A percentile compares a stretch with the other conserved stretches of the same genome.
Evolutionary conservation across 2,888 invertebrate species (phyloP).

Genomic region (Ditylenchus weischeri): DNA sequence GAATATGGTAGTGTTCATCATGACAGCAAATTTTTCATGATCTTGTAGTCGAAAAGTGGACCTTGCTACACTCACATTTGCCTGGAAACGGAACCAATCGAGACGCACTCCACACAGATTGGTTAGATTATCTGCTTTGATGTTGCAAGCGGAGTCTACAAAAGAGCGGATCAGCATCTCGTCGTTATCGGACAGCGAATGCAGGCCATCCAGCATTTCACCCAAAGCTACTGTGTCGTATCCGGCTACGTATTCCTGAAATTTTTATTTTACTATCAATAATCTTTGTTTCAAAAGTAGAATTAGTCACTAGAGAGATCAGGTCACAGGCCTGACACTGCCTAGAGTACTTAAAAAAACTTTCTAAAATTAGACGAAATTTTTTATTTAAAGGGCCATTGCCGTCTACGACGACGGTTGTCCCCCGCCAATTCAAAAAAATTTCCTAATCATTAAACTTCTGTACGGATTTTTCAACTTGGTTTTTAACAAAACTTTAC

Average conservation of each 20-base stretch:
- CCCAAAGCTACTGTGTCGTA: slow-evolving; percentile 90
- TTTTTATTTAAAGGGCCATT: no score
- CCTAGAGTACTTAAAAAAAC: no score
- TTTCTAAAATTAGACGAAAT: no score
- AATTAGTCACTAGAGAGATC: no score
- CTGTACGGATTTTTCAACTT: no score
- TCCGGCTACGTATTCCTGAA: slow-evolving; percentile 74
- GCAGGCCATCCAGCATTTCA: slow-evolving; percentile 63
- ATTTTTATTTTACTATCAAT: no score
- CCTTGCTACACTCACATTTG: slow-evolving; percentile 82
- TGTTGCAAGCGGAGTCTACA: slow-evolving; percentile 36
- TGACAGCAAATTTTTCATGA: slow-evolving; percentile 79
- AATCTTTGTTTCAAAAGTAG: no score
- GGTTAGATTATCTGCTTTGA: slow-evolving; percentile 47
- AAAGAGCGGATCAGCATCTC: slow-evolving; percentile 46
- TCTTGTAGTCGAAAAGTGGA: slow-evolving; percentile 74
- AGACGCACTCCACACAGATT: slow-evolving; percentile 90
- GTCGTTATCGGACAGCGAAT: slow-evolving; percentile 45
- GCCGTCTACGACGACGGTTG: no score
- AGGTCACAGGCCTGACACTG: no score
- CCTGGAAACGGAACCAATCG: slow-evolving; percentile 89
- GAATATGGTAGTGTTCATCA: slow-evolving; percentile 87
- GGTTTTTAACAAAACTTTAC: no score
- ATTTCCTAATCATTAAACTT: no score
- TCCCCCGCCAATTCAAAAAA: no score